A percentile compares a stretch with the other conserved stretches of the same genome.
Evolutionary conservation across 2,888 invertebrate species (phyloP).

Genomic region (Polyommatus icarus): DNA sequence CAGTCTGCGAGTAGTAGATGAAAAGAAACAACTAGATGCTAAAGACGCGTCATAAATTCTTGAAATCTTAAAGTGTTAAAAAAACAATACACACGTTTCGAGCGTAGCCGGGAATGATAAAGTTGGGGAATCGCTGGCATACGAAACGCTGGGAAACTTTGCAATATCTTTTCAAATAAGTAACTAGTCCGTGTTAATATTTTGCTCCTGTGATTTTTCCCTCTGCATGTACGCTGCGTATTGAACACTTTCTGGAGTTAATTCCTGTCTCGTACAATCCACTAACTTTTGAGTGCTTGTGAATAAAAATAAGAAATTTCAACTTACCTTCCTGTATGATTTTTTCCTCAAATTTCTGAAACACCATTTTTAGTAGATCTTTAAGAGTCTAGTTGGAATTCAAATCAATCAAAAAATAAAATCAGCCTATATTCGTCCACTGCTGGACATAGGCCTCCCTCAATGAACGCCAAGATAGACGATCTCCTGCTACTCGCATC

Average conservation of each 20-base stretch:
- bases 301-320: conserved; percentile 48
- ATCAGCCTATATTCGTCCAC: too few relatives aligned
- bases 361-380: not conserved
- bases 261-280: conserved; percentile 72
- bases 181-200: conserved; percentile 72
- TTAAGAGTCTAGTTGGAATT: too few relatives aligned
- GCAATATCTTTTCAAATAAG: conserved; percentile 71
- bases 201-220: conserved; percentile 70
- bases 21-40: conserved; percentile 10
- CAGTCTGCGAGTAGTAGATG: not conserved
- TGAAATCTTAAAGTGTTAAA: conserved; percentile 41
- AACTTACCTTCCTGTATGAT: not conserved
- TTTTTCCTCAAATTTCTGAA: not conserved
- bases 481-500: too few relatives aligned
- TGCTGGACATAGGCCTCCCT: too few relatives aligned
- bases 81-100: conserved; percentile 43
- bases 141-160: conserved; percentile 66
- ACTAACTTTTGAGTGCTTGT: conserved; percentile 63
- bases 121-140: conserved; percentile 58
- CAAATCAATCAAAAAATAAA: too few relatives aligned
- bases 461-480: too few relatives aligned
- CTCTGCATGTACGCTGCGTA: conserved; percentile 57
- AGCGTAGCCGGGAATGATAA: conserved; percentile 53
- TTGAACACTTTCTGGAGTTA: conserved; percentile 73
- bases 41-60: conserved; percentile 30